Evolutionary conservation across 2,888 invertebrate genomes (phyloP).

Genomic region (Drosophila maculinotata): DNA sequence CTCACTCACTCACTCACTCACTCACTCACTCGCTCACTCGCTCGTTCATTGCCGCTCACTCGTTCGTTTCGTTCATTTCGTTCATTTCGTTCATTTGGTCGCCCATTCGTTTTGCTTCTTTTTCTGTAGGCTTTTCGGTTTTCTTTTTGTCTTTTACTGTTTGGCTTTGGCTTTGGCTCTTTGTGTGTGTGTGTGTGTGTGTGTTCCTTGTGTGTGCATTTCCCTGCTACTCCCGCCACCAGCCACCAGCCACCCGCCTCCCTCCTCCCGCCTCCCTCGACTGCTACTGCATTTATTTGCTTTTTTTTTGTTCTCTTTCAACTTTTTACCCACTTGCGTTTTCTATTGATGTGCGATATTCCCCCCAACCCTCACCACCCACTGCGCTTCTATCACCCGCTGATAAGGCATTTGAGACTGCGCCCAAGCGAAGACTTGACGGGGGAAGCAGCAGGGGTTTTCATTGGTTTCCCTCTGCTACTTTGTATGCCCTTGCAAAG

Average conservation of each 20-base stretch:
- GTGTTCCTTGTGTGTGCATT: conserved; percentile 32
- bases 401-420: conserved; percentile 39
- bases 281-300: conserved; percentile 36
- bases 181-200: conserved; percentile 2
- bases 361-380: no score
- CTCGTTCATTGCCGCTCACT: conserved; percentile 17
- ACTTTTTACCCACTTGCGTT: conserved; percentile 62
- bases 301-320: conserved; percentile 28
- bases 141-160: conserved; percentile 26
- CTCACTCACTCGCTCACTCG: conserved; percentile 5
- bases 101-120: conserved; percentile 20
- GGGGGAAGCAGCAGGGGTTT: not conserved
- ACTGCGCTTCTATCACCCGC: conserved; percentile 3
- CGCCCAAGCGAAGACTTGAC: conserved; percentile 36
- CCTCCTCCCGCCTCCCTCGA: no score
- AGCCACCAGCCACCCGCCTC: no score
- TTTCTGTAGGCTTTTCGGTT: conserved; percentile 4
- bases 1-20: conserved; percentile 9
- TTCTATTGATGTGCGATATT: conserved; percentile 70
- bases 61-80: conserved; percentile 11
- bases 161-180: conserved; percentile 51
- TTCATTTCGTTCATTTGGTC: conserved; percentile 22
- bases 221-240: no score
- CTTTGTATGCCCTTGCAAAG: not conserved
- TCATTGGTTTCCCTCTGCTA: not conserved